Evolutionary conservation across 2,888 invertebrate species (phyloP), one percentile per base, ranked within the genome.

Genomic region (Brachypalpus laphriformis): DNA sequence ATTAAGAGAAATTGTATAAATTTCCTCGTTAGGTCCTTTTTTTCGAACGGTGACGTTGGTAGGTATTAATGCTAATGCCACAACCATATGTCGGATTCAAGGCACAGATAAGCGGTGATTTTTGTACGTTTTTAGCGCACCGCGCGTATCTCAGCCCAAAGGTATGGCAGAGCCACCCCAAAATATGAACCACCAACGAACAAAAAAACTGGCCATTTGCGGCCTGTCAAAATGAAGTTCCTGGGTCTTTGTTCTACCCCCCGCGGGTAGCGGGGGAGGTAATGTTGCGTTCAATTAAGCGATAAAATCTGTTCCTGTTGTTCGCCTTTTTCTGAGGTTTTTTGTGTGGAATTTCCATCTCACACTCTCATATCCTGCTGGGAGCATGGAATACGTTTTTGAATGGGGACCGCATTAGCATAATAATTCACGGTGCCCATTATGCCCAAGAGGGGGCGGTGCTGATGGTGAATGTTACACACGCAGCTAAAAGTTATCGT

Each of bases 271-370:
- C 47, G 57, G 71, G 47, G 70, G 49, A 45, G 47, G 40, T 76
- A 75, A 81, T 81, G 75, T 85, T 81, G 85, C 85, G 75, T 85
- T 85, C 85, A 85, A 85, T 85, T 85, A 85, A 85, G 85, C 65
- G 85, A 85, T 85, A 85, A 81, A 81, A 85, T 81, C 81, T 71
- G 54, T 74, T 63, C 18, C 61, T 66, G 47, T 42, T 72, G 71
- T 71, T 54, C 49, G 63, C 57, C 65, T 71, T 56, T 72, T 66
- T 47, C 16, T 34, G 34, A 14, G 18, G 25, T 51, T 40, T 61
- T 37, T 68, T 66, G 40, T 25, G 11, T 57, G 51, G 54, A 31
- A 45, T 45, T 45, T 25, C 47, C 47, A 37, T 65, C 40, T 25
- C 37, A 61, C 6, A 49, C 22, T 42, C 57, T 51, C 51, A 49